A percentile compares a stretch with the other conserved stretches of the same genome.
phyloP scores from a whole-genome alignment of 2,797 vertebrate genomes.

The Megalops cyprinoides region DNA sequence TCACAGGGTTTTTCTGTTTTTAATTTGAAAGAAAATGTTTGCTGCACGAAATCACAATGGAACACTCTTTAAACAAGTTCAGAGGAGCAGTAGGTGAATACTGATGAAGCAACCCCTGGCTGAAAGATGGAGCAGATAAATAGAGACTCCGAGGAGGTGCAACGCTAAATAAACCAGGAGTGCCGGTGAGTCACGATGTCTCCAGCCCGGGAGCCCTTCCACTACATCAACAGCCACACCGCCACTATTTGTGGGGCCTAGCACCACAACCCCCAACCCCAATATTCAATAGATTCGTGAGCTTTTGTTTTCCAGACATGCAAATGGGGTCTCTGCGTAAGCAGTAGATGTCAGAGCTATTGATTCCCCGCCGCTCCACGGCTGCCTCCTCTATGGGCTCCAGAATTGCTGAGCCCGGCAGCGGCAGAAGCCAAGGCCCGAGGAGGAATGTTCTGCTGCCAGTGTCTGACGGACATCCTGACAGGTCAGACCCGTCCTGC shows the following conservation, averaged over 20 bases:
- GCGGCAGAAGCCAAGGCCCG: too few relatives aligned
- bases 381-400: conserved; percentile 28
- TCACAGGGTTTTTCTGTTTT: not conserved
- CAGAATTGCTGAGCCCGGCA: conserved; percentile 25
- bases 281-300: not conserved
- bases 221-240: conserved; percentile 21
- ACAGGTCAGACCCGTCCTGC: conserved; percentile 13
- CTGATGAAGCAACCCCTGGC: not conserved
- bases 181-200: not conserved
- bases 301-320: conserved; percentile 23
- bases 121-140: not conserved
- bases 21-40: not conserved
- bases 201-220: not conserved
- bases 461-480: conserved; percentile 26
- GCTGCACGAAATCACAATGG: not conserved
- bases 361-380: conserved; percentile 20
- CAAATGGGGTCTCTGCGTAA: conserved; percentile 15
- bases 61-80: not conserved
- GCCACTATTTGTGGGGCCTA: not conserved
- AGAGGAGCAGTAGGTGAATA: not conserved
- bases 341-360: conserved; percentile 30
- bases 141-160: not conserved
- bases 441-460: too few relatives aligned
- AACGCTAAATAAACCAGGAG: not conserved
- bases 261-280: not conserved